These are phyloP conservation scores for Triops cancriformis DNA, from an alignment of 1,140 invertebrate species.

Conservation along the genomic window DNA sequence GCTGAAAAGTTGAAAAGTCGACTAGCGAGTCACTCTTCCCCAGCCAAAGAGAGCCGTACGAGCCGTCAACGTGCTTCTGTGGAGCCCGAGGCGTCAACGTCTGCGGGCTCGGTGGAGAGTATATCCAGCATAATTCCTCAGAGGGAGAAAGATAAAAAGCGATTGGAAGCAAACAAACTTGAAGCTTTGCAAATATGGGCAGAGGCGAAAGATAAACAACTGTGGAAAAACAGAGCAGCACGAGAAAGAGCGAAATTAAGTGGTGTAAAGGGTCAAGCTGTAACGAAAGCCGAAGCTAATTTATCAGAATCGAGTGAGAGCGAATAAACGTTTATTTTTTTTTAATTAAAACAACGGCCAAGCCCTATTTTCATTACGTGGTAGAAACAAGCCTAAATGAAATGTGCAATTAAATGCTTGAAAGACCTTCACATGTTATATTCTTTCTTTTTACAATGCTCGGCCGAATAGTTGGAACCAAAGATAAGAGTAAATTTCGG, in stretches of 20 bases:
- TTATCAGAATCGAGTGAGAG: no score
- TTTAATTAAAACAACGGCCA: no score
- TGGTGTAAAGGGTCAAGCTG: not conserved
- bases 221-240: slow-evolving; percentile 23
- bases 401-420: no score
- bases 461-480: no score
- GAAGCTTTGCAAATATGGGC: slow-evolving; percentile 66
- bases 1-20: slow-evolving; percentile 16
- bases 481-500: no score
- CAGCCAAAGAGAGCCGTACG: slow-evolving; percentile 24
- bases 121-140: slow-evolving; percentile 52
- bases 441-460: no score
- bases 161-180: slow-evolving; percentile 55
- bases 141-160: slow-evolving; percentile 54
- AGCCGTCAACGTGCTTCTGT: slow-evolving; percentile 24
- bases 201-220: slow-evolving; percentile 38
- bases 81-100: slow-evolving; percentile 23
- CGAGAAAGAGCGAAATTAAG: not conserved
- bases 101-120: slow-evolving; percentile 1
- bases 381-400: no score
- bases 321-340: no score
- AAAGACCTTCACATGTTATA: no score
- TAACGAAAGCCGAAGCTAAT: not conserved
- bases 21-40: not conserved
- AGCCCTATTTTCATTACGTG: no score